phyloP scores from a whole-genome alignment of 1,140 invertebrate genomes.

The Spodoptera litura region DNA sequence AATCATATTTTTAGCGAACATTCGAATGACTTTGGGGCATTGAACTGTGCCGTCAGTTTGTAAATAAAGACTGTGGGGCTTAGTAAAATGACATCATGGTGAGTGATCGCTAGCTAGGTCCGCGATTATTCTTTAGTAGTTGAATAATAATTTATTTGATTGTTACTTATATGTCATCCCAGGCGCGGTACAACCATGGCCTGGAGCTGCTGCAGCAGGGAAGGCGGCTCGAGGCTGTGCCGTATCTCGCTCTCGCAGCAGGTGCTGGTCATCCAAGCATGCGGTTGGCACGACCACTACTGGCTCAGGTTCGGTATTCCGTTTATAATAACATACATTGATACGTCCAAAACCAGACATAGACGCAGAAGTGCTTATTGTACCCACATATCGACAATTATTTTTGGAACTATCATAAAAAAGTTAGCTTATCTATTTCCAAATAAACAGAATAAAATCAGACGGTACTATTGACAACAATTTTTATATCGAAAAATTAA shows the following conservation, averaged over 20 bases:
- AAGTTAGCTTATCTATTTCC: too few species aligned
- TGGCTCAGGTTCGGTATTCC: slow-evolving; percentile 54
- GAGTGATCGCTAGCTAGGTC: not conserved
- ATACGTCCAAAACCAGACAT: not conserved
- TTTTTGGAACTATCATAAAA: too few species aligned
- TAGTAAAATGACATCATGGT: slow-evolving; percentile 31
- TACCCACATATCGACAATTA: too few species aligned
- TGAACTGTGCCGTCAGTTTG: slow-evolving; percentile 17
- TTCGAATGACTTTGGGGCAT: slow-evolving; percentile 17
- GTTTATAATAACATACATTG: not conserved
- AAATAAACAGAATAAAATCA: too few species aligned
- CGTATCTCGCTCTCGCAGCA: slow-evolving; percentile 63
- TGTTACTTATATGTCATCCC: not conserved
- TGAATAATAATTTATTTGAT: not conserved
- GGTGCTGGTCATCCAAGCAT: slow-evolving; percentile 51
- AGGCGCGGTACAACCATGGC: slow-evolving; percentile 62
- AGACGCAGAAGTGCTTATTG: too few species aligned
- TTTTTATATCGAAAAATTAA: too few species aligned
- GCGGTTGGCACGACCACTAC: slow-evolving; percentile 51
- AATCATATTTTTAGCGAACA: slow-evolving; percentile 18
- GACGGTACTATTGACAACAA: too few species aligned
- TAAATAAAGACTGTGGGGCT: slow-evolving; percentile 22
- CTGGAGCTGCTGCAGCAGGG: slow-evolving; percentile 55
- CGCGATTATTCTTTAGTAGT: not conserved
- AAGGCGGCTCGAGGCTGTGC: slow-evolving; percentile 56